Conservation (phyloP, 2,888 invertebrate genomes). For the Chouioia cunea region DNA sequence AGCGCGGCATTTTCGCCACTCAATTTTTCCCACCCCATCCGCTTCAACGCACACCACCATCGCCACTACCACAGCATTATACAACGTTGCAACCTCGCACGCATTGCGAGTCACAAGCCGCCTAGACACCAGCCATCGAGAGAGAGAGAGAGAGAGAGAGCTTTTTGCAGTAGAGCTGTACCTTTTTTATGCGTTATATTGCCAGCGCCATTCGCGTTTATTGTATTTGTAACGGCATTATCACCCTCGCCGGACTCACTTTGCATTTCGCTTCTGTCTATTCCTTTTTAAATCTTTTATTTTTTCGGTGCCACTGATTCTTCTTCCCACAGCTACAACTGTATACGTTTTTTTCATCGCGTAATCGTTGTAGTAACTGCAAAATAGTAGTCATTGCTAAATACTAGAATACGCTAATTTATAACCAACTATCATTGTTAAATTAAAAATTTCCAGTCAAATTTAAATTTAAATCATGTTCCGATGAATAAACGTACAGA, state of each 20-base stretch:
- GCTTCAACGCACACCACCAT: background rate
- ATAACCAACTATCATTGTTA: no score
- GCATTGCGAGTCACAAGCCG: background rate
- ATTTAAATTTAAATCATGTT: no score
- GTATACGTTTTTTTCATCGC: no score
- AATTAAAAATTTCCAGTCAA: no score
- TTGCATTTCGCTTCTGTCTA: no score
- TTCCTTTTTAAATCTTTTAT: background rate
- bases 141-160: constrained; percentile 38
- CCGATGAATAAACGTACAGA: no score
- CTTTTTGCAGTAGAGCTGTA: constrained; percentile 35
- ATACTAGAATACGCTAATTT: no score
- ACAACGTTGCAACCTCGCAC: background rate
- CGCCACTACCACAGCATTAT: no score
- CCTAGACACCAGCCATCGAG: background rate
- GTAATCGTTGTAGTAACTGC: no score
- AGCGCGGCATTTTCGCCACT: constrained; percentile 55
- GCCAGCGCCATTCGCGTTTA: constrained; percentile 26
- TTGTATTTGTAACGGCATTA: constrained; percentile 35
- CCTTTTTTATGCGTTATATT: constrained; percentile 8
- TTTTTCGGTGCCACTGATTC: constrained; percentile 10
- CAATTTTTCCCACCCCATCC: constrained; percentile 47
- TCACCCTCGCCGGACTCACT: constrained; percentile 38
- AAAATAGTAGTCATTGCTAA: no score
- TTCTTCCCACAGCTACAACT: background rate